Conservation (phyloP, 2,113 vertebrate genomes). For the Alligator mississippiensis region DNA sequence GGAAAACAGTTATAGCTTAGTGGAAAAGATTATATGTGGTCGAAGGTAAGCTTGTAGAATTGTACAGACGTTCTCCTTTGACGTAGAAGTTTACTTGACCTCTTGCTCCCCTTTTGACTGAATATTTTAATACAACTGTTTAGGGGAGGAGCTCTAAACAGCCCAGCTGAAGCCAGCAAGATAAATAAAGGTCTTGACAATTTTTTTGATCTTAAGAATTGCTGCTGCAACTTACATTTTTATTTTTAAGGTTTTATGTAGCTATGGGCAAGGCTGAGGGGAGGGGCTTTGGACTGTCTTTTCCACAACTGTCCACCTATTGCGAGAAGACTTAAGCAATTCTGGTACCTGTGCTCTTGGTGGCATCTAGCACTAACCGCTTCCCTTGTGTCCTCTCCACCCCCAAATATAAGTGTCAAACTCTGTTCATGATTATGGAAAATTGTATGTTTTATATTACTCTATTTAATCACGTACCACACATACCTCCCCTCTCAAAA, state of each 20-base stretch:
- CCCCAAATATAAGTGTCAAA: no score
- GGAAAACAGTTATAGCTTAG: not conserved
- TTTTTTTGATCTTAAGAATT: not conserved
- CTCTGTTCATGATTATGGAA: no score
- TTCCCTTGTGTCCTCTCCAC: no score
- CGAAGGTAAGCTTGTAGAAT: not conserved
- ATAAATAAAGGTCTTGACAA: not conserved
- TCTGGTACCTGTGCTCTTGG: no score
- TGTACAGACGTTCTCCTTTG: not conserved
- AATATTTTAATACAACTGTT: not conserved
- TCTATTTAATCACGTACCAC: no score
- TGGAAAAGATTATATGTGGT: not conserved
- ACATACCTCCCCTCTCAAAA: no score
- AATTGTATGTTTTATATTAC: no score
- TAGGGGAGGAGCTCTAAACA: not conserved
- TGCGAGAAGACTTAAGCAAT: no score
- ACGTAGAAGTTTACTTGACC: not conserved
- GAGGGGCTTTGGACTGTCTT: not conserved
- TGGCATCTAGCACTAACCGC: no score
- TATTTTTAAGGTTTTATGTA: no score
- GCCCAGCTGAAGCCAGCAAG: not conserved
- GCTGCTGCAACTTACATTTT: not conserved
- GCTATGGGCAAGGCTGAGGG: accelerated
- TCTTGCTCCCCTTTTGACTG: not conserved
- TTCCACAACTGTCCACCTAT: not conserved